phyloP scores from a whole-genome alignment of 2,797 vertebrate species.

The Cyclopterus lumpus region DNA sequence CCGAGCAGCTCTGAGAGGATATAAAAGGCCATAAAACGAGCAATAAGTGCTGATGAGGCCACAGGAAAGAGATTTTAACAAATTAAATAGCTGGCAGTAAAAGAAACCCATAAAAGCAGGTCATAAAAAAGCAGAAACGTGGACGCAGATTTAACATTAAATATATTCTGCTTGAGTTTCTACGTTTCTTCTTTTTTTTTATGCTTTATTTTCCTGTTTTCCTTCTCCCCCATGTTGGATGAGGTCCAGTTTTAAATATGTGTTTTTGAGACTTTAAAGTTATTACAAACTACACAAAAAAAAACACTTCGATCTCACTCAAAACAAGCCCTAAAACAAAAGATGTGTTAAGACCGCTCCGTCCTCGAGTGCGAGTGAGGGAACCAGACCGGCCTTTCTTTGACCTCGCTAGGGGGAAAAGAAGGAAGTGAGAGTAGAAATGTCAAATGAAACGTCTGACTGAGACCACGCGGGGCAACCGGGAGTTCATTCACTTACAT shows the following conservation, averaged over 20 bases:
- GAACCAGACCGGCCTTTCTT: too few relatives aligned
- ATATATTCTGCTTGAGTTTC: not conserved
- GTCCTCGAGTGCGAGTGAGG: too few relatives aligned
- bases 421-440: slow-evolving; percentile 24
- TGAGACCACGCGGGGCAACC: too few relatives aligned
- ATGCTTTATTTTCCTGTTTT: too few relatives aligned
- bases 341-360: too few relatives aligned
- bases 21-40: not conserved
- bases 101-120: not conserved
- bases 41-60: slow-evolving; percentile 8
- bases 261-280: not conserved
- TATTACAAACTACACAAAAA: too few relatives aligned
- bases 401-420: too few relatives aligned
- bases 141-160: not conserved
- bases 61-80: not conserved
- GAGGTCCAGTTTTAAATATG: not conserved
- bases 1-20: not conserved
- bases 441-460: not conserved
- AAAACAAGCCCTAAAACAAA: not conserved
- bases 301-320: not conserved
- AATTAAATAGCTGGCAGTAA: not conserved
- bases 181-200: too few relatives aligned
- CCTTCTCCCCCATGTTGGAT: not conserved
- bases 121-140: slow-evolving; percentile 5
- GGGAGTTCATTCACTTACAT: not conserved